A percentile compares a stretch with the other conserved stretches of the same genome.
phyloP scores from a whole-genome alignment of 1,140 invertebrate genomes.

The Spodoptera litura region DNA sequence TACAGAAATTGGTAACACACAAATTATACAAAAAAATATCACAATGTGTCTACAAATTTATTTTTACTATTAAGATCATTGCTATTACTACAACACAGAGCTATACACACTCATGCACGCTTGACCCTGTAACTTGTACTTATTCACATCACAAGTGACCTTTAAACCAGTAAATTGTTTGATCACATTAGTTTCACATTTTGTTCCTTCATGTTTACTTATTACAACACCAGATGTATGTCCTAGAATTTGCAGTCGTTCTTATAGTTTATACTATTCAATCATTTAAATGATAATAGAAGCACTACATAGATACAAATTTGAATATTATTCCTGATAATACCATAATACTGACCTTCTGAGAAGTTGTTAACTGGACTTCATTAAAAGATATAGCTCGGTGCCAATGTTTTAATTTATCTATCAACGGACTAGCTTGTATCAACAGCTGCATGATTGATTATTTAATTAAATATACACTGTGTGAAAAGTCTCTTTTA shows the following conservation, averaged over 20 bases:
- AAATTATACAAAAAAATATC: neutral
- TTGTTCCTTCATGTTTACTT: neutral
- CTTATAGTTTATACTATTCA: too few relatives aligned
- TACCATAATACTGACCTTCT: conserved; percentile 70
- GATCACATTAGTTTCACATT: neutral
- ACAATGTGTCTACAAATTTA: neutral
- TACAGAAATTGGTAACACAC: neutral
- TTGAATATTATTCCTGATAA: conserved; percentile 25
- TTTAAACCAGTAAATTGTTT: conserved; percentile 2
- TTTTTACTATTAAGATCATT: neutral
- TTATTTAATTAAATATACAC: conserved; percentile 1
- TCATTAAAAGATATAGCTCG: conserved; percentile 74
- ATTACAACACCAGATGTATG: neutral
- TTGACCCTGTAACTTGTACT: neutral
- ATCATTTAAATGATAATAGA: too few relatives aligned
- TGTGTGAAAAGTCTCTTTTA: neutral
- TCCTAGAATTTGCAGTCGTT: too few relatives aligned
- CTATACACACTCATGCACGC: neutral
- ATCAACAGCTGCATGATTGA: conserved; percentile 77
- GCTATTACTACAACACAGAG: neutral
- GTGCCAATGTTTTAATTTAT: conserved; percentile 79
- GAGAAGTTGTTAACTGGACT: conserved; percentile 78
- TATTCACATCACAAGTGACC: conserved; percentile 1
- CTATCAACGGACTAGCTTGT: conserved; percentile 74
- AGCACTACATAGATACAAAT: neutral